Evolutionary conservation across 2,113 vertebrate species (phyloP).

Genomic region (Microcebus jonahi): DNA sequence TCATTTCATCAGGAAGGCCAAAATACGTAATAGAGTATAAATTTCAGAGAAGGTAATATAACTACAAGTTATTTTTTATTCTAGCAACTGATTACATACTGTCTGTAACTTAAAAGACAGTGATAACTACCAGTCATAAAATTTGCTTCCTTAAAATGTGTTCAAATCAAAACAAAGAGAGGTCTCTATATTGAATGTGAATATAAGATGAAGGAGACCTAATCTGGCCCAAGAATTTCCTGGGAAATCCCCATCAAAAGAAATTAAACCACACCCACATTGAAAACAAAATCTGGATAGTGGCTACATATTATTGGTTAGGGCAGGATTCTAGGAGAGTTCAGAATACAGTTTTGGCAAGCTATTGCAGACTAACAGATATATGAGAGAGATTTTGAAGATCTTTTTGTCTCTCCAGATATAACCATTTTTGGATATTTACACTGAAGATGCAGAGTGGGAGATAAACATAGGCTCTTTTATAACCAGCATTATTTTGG

Average conservation of each 20-base stretch:
- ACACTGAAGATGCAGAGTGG: constrained; percentile 22
- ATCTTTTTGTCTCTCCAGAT: neutral
- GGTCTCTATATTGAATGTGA: neutral
- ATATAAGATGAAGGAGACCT: neutral
- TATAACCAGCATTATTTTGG: neutral
- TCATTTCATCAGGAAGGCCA: constrained; percentile 19
- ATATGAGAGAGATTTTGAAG: constrained; percentile 27
- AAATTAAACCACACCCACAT: neutral
- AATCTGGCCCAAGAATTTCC: neutral
- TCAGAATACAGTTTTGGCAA: constrained; percentile 52
- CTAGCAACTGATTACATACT: constrained; percentile 14
- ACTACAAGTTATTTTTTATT: constrained; percentile 44
- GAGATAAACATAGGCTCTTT: constrained; percentile 45
- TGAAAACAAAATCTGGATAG: constrained; percentile 21
- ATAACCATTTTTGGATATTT: constrained; percentile 37
- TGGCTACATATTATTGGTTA: neutral
- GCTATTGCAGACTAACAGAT: neutral
- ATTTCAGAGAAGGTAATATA: constrained; percentile 16
- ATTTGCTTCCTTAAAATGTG: constrained; percentile 30
- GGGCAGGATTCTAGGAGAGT: neutral
- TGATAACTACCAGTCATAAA: neutral
- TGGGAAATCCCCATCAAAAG: neutral
- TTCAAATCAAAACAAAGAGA: constrained; percentile 34
- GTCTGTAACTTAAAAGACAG: constrained; percentile 40
- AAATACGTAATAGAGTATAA: neutral